Evolutionary conservation across 1,140 invertebrate genomes (phyloP), one percentile per base, ranked within the genome.

Genomic region (Muscidifurax raptorellus): DNA sequence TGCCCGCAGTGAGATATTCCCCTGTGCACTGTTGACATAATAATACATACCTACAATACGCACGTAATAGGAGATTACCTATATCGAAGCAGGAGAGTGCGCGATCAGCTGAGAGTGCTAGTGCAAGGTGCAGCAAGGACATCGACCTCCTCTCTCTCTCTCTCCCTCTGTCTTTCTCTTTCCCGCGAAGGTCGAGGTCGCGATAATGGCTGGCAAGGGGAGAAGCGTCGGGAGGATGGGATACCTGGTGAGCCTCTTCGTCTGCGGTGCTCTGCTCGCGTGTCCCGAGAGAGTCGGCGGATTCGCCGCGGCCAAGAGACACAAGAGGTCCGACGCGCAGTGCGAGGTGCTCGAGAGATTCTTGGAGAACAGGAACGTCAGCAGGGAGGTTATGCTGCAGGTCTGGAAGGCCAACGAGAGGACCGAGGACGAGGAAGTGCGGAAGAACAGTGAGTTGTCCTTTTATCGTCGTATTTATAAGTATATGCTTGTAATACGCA

Each of bases 291-390:
- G 32, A 12, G 71, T n/a, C 15, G 30, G 71, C 4, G 52, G 32
- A 10, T 18, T 27, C 74, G n/a, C 40, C 22, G n/a, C 36, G n/a
- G n/a, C 44, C 25, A 25, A 28, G 15, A 27, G 44, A 18, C 71
- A 30, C 32, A 64, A 30, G 47, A 64, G 47, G 10, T 5, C 74
- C 25, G 32, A 18, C 13, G 32, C 27, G 18, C 71, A 2, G 7
- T 92, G 91, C 80, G 87, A 90, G 3, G 82, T 78, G 22, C 87
- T 91, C 27, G 87, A 86, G 59, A 69, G 86, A 27, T 90, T 91
- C 71, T 89, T 92, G 79, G 89, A 89, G 22, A 87, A 86, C 76
- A 87, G 89, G 59, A 92, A 91, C 80, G 86, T 86, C 15, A 84
- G 88, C 40, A 15, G 44, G 47, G 52, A 59, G 18, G 52, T 59